A percentile compares a stretch with the other conserved stretches of the same genome.
These are phyloP conservation scores for Mycetomoellerius zeteki DNA, from an alignment of 1,140 invertebrate genomes.

Conservation along the genomic window DNA sequence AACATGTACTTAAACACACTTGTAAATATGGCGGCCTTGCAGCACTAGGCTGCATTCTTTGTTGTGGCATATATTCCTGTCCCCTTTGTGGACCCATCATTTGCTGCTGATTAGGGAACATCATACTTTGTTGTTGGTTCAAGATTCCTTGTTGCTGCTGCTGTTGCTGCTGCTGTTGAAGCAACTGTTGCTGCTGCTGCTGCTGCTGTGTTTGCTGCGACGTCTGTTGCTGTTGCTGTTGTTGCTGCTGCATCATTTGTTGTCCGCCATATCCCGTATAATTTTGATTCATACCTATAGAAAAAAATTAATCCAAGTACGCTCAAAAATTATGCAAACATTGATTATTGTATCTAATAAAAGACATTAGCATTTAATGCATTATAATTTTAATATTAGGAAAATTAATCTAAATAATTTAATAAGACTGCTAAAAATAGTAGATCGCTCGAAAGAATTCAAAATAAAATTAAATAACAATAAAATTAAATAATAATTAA, in stretches of 20 bases:
- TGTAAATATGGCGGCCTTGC: constrained; percentile 86
- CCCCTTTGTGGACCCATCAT: constrained; percentile 84
- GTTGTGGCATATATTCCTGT: constrained; percentile 86
- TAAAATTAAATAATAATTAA: no score
- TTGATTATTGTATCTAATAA: neutral
- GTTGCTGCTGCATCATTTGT: constrained; percentile 89
- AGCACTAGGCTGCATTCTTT: constrained; percentile 84
- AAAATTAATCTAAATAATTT: neutral
- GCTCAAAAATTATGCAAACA: neutral
- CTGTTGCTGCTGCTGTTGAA: constrained; percentile 85
- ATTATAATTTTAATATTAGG: neutral
- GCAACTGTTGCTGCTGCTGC: constrained; percentile 82
- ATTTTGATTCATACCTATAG: constrained; percentile 87
- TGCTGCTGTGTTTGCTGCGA: constrained; percentile 71
- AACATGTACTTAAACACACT: constrained; percentile 72
- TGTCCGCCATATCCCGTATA: constrained; percentile 88
- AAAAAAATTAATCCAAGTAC: constrained; percentile 24
- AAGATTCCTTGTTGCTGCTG: constrained; percentile 83
- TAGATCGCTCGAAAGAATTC: neutral
- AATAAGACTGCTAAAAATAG: neutral
- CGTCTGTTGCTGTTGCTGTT: constrained; percentile 87
- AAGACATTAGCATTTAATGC: neutral
- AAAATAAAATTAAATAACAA: neutral
- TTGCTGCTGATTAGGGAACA: constrained; percentile 85
- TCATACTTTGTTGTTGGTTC: constrained; percentile 85